Base-by-base conservation (phyloP, 2,888 invertebrate species). In the Drosophila helvetica region DNA sequence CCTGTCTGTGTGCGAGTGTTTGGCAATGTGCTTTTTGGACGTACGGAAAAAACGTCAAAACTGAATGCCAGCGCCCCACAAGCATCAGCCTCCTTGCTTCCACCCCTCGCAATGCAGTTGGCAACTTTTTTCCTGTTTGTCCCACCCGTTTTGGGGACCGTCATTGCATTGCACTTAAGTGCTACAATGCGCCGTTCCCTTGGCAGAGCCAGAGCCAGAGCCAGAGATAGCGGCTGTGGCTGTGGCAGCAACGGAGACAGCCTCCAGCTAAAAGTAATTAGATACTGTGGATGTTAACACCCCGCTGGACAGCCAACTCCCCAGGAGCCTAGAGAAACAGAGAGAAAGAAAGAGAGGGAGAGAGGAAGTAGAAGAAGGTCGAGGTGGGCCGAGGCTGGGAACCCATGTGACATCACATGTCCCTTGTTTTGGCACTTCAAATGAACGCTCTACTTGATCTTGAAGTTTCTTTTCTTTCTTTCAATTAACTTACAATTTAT, bases 211-310 rank as follows among this genome's bases (percentile, higher is more conserved):
- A 33, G 68, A 48, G 70, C 53, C 77, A 67, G 51, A 59, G 61
- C 22, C 25, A 38, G 70, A 50, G 71, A 54, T 30, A 51, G 50
- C 19, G 30, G 3, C 30, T 10, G 50, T 19, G 30, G 3, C 10
- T 10, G 27, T 9, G 38, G 38, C 54, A 47, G 45, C 38, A 55
- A 19, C 57, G 60, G 64, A 57, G 45, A 53, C 73, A 72, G 78
- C 86, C 86, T 73, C 66, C 73, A 68, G 83, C 80, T 42, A 76
- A 84, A 88, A 88, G 77, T 86, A 86, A 88, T 84, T 88, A 84
- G 86, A 79, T 79, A 77, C 73, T 74, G 75, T 64, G 56, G 75
- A 84, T 63, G 79, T 63, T 65, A 78, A 78, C 68, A 78, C 65
- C 55, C 52, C 22, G 42, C 72, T 52, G 60, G 61, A 63, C 65